phyloP scores from a whole-genome alignment of 2,888 invertebrate genomes.

The Acleris holmiana region DNA sequence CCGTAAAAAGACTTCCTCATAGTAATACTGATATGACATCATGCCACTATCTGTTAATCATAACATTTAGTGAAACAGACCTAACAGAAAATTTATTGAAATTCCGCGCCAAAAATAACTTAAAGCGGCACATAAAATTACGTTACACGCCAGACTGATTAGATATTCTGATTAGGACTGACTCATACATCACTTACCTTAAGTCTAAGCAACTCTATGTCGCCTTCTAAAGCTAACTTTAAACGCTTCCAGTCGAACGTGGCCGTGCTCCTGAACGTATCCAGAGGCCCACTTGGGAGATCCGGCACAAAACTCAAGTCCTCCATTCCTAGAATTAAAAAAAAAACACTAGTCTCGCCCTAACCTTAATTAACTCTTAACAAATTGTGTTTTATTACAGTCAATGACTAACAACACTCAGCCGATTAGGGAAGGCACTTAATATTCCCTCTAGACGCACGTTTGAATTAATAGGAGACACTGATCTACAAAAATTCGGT shows the following conservation, averaged over 20 bases:
- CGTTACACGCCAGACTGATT: slow-evolving; percentile 3
- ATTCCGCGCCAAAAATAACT: slow-evolving; percentile 32
- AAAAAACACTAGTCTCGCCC: slow-evolving; percentile 48
- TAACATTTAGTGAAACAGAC: slow-evolving; percentile 5
- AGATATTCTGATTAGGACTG: slow-evolving; percentile 10
- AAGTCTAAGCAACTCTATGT: slow-evolving; percentile 87
- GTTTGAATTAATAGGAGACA: slow-evolving; percentile 34
- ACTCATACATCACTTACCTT: slow-evolving; percentile 85
- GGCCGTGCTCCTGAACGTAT: slow-evolving; percentile 90
- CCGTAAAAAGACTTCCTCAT: slow-evolving; percentile 16
- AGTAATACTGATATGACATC: slow-evolving; percentile 20
- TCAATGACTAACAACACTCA: slow-evolving; percentile 56
- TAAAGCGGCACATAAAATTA: slow-evolving; percentile 9
- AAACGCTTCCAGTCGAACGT: slow-evolving; percentile 95
- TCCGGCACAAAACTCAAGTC: slow-evolving; percentile 87
- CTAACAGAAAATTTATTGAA: slow-evolving; percentile 17
- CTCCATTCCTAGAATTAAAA: slow-evolving; percentile 61
- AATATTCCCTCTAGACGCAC: slow-evolving; percentile 50
- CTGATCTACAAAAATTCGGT: slow-evolving; percentile 39
- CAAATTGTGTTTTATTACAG: slow-evolving; percentile 46
- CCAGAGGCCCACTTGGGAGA: slow-evolving; percentile 90
- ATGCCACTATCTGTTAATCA: slow-evolving; percentile 22
- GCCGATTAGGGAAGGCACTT: slow-evolving; percentile 45
- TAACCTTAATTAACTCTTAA: slow-evolving; percentile 37
- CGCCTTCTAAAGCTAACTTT: slow-evolving; percentile 91